Evolutionary conservation across 2,888 invertebrate species (phyloP), one percentile per base, ranked within the genome.

Genomic region (Pelosia muscerda): DNA sequence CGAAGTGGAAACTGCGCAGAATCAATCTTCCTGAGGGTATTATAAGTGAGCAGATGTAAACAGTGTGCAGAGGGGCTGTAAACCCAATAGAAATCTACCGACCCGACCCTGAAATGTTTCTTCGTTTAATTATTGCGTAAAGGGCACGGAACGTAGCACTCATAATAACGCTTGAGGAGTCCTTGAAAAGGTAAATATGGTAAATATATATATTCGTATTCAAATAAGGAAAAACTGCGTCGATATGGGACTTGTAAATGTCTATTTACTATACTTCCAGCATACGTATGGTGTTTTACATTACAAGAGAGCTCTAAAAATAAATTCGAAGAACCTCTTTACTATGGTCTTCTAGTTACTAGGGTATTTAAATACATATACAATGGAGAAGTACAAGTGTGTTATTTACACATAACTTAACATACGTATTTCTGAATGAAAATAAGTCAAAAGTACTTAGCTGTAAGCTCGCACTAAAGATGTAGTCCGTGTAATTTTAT

Each of bases 81-180:
- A 75, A 73, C 70, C 68, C 25, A 71, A 72, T 67, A 71, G 63
- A 72, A 76, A 71, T 70, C 75, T 42, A 26, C 28, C 60, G 68
- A 72, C 72, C 67, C 65, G 61, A 68, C 81, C 77, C 63, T 81
- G 79, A 72, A 66, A 79, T 69, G 72, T 69, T 72, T 81, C 65
- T 74, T 59, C 9, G 25, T 61, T 38, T 63, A 72, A 73, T 73
- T 71, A 69, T 65, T 72, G 53, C 64, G 11, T 31, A 68, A 26
- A 34, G 59, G 62, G 53, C 62, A 19, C 34, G n/a, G 10, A 42
- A 26, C 5, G 25, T 42, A 61, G 10, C 42, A 25, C 42, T 42
- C 6, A 22, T 22, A 25, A 23, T 55, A 55, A 55, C 22, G 54
- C 56, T 60, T 59, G 38, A 38, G 63, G 26, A 58, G 54, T 54